Evolutionary conservation across 2,888 invertebrate genomes (phyloP).

Genomic region (Parthenolecanium corni): DNA sequence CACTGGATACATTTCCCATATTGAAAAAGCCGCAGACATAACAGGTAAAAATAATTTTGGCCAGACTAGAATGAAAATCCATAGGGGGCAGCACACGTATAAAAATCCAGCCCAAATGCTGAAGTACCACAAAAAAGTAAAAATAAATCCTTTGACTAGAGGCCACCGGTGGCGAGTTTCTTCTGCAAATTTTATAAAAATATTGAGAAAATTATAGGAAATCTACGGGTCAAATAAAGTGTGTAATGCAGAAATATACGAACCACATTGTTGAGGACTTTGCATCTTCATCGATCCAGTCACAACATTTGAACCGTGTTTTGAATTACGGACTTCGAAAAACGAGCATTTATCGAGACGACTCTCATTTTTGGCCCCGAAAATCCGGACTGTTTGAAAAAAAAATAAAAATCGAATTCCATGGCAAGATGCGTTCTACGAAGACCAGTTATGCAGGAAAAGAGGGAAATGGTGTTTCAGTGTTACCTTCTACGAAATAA

Average conservation of each 20-base stretch:
- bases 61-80: conserved; percentile 57
- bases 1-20: conserved; percentile 73
- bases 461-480: conserved; percentile 3
- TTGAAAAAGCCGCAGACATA: conserved; percentile 58
- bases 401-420: no score
- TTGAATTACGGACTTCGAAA: no score
- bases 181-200: neutral
- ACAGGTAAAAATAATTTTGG: conserved; percentile 55
- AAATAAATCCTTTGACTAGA: conserved; percentile 37
- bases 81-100: conserved; percentile 52
- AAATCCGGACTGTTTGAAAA: no score
- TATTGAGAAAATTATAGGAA: neutral
- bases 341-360: no score
- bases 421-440: neutral
- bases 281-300: no score
- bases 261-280: no score
- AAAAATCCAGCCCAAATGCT: conserved; percentile 45
- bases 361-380: no score
- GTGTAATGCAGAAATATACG: no score
- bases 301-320: no score
- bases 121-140: conserved; percentile 43
- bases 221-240: neutral
- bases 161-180: neutral
- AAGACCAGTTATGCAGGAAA: conserved; percentile 7
- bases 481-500: conserved; percentile 3